These are phyloP conservation scores for Eidolon helvum DNA, from an alignment of 2,113 vertebrate genomes.

Conservation along the genomic window DNA sequence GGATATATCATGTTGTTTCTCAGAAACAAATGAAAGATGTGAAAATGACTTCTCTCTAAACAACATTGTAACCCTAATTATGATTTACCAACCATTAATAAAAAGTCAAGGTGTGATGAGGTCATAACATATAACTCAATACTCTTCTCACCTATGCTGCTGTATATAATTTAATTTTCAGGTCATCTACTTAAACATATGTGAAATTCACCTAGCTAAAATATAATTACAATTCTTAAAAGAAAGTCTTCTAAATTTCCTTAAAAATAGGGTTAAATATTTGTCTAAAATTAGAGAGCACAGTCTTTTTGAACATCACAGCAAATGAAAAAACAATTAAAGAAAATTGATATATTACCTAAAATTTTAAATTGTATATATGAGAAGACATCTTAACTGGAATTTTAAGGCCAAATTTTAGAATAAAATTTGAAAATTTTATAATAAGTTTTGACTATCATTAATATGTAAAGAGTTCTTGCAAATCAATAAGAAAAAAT, in stretches of 20 bases:
- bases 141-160: neutral
- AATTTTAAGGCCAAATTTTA: neutral
- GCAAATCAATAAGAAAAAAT: neutral
- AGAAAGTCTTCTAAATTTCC: neutral
- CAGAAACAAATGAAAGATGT: neutral
- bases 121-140: neutral
- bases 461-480: neutral
- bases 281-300: neutral
- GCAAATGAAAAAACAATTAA: neutral
- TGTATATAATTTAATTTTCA: neutral
- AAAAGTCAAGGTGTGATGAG: neutral
- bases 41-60: neutral
- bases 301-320: neutral
- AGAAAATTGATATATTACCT: neutral
- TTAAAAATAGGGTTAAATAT: neutral
- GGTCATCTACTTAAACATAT: neutral
- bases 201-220: conserved; percentile 3
- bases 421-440: neutral
- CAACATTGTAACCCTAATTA: neutral
- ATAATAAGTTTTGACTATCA: neutral
- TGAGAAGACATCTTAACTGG: neutral
- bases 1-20: neutral
- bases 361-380: neutral
- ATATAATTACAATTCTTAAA: neutral
- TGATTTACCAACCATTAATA: neutral